Conservation (phyloP, 2,888 invertebrate species). For the Mongoloraphidia duomilia region DNA sequence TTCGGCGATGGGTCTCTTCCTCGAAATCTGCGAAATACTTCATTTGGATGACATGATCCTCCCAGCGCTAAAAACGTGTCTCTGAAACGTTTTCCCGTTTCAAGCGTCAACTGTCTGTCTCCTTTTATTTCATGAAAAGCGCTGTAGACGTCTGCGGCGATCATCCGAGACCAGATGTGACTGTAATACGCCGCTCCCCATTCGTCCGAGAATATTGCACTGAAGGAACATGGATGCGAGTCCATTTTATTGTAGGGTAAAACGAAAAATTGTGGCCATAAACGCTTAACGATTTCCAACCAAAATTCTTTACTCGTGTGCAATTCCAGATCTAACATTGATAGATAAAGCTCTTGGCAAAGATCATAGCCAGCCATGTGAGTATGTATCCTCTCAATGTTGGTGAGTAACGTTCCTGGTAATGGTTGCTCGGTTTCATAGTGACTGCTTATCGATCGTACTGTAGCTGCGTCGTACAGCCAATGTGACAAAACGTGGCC, state of each 20-base stretch:
- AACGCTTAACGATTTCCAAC: constrained; percentile 57
- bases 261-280: constrained; percentile 71
- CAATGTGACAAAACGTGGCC: constrained; percentile 73
- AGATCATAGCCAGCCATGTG: constrained; percentile 70
- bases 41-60: constrained; percentile 65
- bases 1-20: constrained; percentile 84
- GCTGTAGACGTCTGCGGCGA: constrained; percentile 81
- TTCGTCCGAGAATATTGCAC: constrained; percentile 67
- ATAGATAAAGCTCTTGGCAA: constrained; percentile 66
- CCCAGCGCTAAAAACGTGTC: constrained; percentile 74
- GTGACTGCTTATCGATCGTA: constrained; percentile 55
- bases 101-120: constrained; percentile 35
- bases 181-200: constrained; percentile 80
- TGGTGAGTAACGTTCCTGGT: constrained; percentile 46
- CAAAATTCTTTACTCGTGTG: constrained; percentile 67
- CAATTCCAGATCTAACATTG: constrained; percentile 69
- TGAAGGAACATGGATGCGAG: constrained; percentile 73
- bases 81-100: constrained; percentile 55
- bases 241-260: constrained; percentile 65
- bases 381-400: constrained; percentile 45
- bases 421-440: constrained; percentile 57
- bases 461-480: constrained; percentile 47
- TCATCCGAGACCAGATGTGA: constrained; percentile 71
- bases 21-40: constrained; percentile 79
- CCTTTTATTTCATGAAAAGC: constrained; percentile 60